phyloP scores from a whole-genome alignment of 2,113 vertebrate genomes.

The Pristiophorus japonicus region DNA sequence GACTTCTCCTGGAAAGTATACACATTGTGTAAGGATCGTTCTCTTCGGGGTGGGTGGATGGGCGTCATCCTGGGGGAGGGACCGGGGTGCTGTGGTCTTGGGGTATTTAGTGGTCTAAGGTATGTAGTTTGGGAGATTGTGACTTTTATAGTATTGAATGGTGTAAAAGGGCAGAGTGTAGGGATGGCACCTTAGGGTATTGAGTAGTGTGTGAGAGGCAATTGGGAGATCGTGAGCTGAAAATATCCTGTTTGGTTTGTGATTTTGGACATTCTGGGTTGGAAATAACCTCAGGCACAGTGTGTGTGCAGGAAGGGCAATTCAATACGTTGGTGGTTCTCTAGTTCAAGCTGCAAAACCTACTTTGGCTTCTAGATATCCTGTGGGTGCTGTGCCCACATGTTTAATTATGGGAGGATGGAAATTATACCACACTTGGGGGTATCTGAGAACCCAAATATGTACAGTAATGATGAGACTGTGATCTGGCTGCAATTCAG shows the following conservation, averaged over 20 bases:
- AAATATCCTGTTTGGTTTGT: neutral
- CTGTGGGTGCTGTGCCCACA: neutral
- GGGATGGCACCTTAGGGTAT: neutral
- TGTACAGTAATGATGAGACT: too few species aligned
- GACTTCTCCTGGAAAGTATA: neutral
- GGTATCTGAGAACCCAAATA: too few species aligned
- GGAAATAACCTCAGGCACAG: neutral
- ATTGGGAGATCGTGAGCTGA: neutral
- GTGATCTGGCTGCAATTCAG: neutral
- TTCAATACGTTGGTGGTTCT: too few species aligned
- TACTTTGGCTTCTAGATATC: neutral
- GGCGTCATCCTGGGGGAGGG: too few species aligned
- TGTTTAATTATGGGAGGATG: too few species aligned
- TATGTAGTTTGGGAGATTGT: neutral
- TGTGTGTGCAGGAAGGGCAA: neutral
- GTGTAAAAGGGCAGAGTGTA: too few species aligned
- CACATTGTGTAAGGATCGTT: too few species aligned
- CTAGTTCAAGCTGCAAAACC: too few species aligned
- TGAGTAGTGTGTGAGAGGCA: neutral
- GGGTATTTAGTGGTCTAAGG: neutral
- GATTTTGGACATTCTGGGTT: neutral
- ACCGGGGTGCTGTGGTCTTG: neutral
- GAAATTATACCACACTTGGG: too few species aligned
- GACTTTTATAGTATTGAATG: neutral
- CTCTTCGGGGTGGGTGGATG: neutral